phyloP scores from a whole-genome alignment of 2,797 vertebrate species.

The Bucorvus abyssinicus region DNA sequence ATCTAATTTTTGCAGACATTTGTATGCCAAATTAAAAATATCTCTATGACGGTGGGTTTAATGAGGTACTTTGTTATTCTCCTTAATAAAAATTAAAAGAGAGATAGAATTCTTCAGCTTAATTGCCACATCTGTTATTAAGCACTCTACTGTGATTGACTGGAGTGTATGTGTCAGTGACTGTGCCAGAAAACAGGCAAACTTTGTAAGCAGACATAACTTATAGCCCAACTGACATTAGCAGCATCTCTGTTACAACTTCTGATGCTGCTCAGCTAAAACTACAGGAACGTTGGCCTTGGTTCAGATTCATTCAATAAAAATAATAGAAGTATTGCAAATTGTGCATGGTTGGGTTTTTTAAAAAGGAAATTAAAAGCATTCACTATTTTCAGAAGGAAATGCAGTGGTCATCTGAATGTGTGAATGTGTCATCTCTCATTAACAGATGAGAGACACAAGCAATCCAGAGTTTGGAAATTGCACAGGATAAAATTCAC shows the following conservation, averaged over 20 bases:
- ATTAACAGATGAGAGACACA: not conserved
- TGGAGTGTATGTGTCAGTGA: slow-evolving; percentile 69
- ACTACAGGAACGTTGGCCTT: not conserved
- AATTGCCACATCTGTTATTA: slow-evolving; percentile 77
- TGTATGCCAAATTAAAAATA: slow-evolving; percentile 45
- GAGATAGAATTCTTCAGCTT: slow-evolving; percentile 72
- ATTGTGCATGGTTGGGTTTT: not conserved
- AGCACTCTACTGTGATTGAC: slow-evolving; percentile 77
- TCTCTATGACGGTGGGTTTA: slow-evolving; percentile 47
- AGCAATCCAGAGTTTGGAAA: not conserved
- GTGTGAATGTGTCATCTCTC: not conserved
- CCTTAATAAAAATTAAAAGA: slow-evolving; percentile 66
- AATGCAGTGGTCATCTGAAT: not conserved
- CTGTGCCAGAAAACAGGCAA: slow-evolving; percentile 65
- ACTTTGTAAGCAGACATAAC: slow-evolving; percentile 39
- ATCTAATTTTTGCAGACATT: slow-evolving; percentile 45
- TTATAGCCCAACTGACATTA: slow-evolving; percentile 49
- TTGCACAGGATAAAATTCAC: not conserved
- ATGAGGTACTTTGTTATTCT: slow-evolving; percentile 72
- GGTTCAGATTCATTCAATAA: slow-evolving; percentile 3
- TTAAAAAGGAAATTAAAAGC: not conserved
- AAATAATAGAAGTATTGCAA: not conserved
- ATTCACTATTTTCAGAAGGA: not conserved
- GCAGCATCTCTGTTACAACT: slow-evolving; percentile 33
- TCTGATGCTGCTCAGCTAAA: not conserved